phyloP scores from a whole-genome alignment of 2,888 invertebrate genomes.

The Caenorhabditis panamensis region DNA sequence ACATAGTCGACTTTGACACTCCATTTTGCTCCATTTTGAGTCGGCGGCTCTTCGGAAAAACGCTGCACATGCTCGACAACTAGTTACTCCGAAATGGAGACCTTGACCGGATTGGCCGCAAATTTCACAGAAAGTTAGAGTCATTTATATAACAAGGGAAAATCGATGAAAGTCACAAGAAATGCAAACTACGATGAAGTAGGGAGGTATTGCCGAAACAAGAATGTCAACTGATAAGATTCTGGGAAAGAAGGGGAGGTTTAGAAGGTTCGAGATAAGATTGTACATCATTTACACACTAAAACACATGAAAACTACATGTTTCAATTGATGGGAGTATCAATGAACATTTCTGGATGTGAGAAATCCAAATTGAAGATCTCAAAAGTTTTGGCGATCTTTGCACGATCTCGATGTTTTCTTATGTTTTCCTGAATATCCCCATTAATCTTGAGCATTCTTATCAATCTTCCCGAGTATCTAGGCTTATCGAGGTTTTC shows the following conservation, averaged over 20 bases:
- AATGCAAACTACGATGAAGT: background rate
- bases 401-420: constrained; percentile 36
- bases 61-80: constrained; percentile 62
- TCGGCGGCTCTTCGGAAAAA: constrained; percentile 50
- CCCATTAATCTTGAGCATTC: constrained; percentile 59
- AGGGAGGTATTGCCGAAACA: background rate
- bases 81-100: constrained; percentile 54
- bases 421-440: constrained; percentile 60
- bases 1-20: constrained; percentile 31
- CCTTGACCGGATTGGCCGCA: constrained; percentile 49
- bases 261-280: background rate
- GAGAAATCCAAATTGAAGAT: constrained; percentile 60
- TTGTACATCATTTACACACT: background rate
- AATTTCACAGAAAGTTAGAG: constrained; percentile 27
- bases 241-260: background rate
- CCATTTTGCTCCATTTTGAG: constrained; percentile 28
- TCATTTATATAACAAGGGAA: constrained; percentile 9
- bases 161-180: background rate
- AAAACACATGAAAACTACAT: too few relatives aligned
- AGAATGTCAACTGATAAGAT: background rate
- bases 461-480: constrained; percentile 59
- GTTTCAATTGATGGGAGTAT: background rate
- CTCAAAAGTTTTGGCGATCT: constrained; percentile 64
- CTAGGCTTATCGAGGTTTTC: constrained; percentile 31
- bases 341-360: constrained; percentile 50